A percentile compares a stretch with the other conserved stretches of the same genome.
Conservation (phyloP, 2,888 invertebrate genomes). For the Tetragnatha montana region DNA sequence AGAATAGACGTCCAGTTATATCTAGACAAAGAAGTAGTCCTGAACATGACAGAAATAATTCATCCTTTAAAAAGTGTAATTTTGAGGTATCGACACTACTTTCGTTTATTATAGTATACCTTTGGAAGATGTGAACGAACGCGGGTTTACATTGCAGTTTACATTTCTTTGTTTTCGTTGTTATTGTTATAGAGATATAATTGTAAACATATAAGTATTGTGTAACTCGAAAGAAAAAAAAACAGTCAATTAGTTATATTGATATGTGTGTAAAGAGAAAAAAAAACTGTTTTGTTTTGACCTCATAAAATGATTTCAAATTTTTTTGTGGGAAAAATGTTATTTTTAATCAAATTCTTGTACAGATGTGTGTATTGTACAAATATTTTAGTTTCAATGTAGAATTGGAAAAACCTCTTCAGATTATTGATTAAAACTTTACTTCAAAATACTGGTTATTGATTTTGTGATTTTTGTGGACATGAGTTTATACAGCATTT, state of each 20-base stretch:
- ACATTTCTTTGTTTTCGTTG: constrained; percentile 69
- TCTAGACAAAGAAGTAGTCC: too few species aligned
- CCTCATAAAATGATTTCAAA: constrained; percentile 34
- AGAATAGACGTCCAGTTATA: too few species aligned
- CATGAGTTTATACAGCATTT: too few species aligned
- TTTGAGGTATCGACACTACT: not conserved
- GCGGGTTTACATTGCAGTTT: constrained; percentile 46
- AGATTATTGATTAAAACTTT: constrained; percentile 65
- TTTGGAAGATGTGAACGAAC: constrained; percentile 7
- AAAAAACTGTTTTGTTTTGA: constrained; percentile 33
- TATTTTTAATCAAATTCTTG: constrained; percentile 66
- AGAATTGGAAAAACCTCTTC: constrained; percentile 56
- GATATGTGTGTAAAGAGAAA: constrained; percentile 29
- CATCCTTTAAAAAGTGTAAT: too few species aligned
- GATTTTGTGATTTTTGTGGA: not conserved
- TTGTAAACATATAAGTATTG: constrained; percentile 39
- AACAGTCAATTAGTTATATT: constrained; percentile 42
- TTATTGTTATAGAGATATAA: constrained; percentile 70
- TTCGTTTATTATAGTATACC: not conserved
- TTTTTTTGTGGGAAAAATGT: constrained; percentile 30
- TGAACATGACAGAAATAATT: too few species aligned
- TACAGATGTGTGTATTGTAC: constrained; percentile 66
- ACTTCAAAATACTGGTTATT: constrained; percentile 28
- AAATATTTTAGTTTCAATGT: constrained; percentile 65
- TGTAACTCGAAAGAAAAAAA: constrained; percentile 26